Base-by-base conservation (phyloP, 1,140 invertebrate genomes). In the Hypsibius dujardini region DNA sequence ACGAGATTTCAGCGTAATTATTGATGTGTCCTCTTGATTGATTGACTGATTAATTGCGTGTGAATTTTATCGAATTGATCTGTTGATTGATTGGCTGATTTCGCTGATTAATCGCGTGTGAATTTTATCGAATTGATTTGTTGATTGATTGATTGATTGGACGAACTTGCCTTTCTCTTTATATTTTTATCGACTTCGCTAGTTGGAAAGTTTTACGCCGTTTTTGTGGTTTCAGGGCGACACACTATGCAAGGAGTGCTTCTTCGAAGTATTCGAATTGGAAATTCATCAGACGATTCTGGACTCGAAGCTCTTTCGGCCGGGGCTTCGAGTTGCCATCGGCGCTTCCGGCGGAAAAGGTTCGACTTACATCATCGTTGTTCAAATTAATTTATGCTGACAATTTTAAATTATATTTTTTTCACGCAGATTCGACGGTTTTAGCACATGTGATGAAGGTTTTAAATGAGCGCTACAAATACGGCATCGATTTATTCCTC, bases 271-370 rank as follows among this genome's bases (percentile, higher is more conserved):
- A 1, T 98, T 98, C 82, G 95, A 98, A 82, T 86, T 87, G 72
- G 96, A 99, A 84, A 87, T 99, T 75, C 95, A 99, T 81, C 84
- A 89, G 77, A 98, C 95, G 0, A 96, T 99, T 72, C 83, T 82
- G 2, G 84, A 86, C 77, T 87, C 85, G n/a, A 84, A 88, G 74
- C 82, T 98, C 60, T 98, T 98, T 77, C 85, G 86, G 72, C 81
- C 80, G 72, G 92, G 91, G 7, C 86, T 94, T 75, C 88, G 87
- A 73, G 90, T 98, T 42, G 95, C 94, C 2, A 87, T 98, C 69
- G 95, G 90, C 50, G 95, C 95, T 46, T 96, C 93, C 73, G 95
- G 96, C 71, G 96, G 96, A 69, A 99, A 99, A 84, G 81, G 80
- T 28, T 28, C 28, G 28, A 28, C 28, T 28, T 28, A 28, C 28